Evolutionary conservation across 2,888 invertebrate genomes (phyloP).

Genomic region (Nephrocerus scutellatus): DNA sequence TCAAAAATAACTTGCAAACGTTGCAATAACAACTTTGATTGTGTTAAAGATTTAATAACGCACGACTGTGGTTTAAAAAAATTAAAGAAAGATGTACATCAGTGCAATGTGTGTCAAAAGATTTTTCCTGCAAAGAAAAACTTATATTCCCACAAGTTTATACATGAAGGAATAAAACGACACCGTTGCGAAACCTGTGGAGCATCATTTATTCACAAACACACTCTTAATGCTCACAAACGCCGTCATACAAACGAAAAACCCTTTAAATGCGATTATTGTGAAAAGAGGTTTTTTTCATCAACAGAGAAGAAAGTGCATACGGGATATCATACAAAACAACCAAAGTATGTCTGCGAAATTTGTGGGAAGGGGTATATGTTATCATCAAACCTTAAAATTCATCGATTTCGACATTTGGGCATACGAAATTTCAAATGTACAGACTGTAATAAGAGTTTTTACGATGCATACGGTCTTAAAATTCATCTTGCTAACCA

Average conservation of each 20-base stretch:
- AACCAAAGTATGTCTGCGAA: conserved; percentile 21
- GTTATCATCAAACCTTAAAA: conserved; percentile 17
- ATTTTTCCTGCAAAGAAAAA: too few relatives aligned
- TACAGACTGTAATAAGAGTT: conserved; percentile 19
- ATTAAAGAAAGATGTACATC: too few relatives aligned
- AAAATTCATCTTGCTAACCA: conserved; percentile 17
- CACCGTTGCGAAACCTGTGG: conserved; percentile 20
- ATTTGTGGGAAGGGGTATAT: conserved; percentile 21
- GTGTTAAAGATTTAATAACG: too few relatives aligned
- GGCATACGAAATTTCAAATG: conserved; percentile 19
- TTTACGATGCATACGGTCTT: conserved; percentile 18
- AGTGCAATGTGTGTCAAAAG: too few relatives aligned
- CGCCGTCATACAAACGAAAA: conserved; percentile 22
- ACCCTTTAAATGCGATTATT: conserved; percentile 20
- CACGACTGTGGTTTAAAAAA: too few relatives aligned
- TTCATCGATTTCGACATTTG: conserved; percentile 20
- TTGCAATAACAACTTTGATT: too few relatives aligned
- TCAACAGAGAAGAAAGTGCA: conserved; percentile 20
- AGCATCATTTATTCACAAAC: conserved; percentile 18
- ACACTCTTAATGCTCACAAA: conserved; percentile 20
- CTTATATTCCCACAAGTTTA: too few relatives aligned
- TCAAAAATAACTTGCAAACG: too few relatives aligned
- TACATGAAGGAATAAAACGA: too few relatives aligned
- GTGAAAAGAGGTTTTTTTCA: conserved; percentile 18
- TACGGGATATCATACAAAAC: conserved; percentile 18